phyloP scores from a whole-genome alignment of 2,888 invertebrate species.

The Drosophila kuntzei region DNA sequence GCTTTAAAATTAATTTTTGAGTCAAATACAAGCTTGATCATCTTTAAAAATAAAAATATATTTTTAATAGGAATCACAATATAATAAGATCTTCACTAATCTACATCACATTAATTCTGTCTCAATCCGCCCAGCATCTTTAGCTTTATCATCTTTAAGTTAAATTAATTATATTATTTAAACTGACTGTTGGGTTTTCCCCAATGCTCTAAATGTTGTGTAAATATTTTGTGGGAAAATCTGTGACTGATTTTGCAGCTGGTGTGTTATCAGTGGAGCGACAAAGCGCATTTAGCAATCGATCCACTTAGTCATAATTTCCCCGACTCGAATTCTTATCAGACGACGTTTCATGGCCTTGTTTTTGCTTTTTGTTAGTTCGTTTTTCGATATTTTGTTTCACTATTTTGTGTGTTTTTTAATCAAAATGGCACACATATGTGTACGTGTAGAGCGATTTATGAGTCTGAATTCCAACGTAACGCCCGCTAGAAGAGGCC shows the following conservation, averaged over 20 bases:
- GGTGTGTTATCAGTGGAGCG: slow-evolving; percentile 23
- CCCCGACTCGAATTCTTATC: slow-evolving; percentile 46
- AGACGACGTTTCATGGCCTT: slow-evolving; percentile 12
- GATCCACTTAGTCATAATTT: slow-evolving; percentile 58
- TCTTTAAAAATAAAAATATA: too few species aligned
- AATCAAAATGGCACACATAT: slow-evolving; percentile 77
- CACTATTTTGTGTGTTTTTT: slow-evolving; percentile 16
- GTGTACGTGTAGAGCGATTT: slow-evolving; percentile 39
- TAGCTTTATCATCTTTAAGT: too few species aligned
- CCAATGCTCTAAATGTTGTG: neutral
- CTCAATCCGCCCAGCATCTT: too few species aligned
- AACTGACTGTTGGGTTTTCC: neutral
- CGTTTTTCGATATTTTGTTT: slow-evolving; percentile 6
- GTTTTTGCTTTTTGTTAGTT: slow-evolving; percentile 18
- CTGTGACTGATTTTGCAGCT: slow-evolving; percentile 3
- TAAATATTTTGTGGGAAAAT: slow-evolving; percentile 4
- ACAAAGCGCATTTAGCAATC: slow-evolving; percentile 33
- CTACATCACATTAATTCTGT: too few species aligned
- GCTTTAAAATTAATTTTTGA: neutral
- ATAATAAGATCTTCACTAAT: too few species aligned
- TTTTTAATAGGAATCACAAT: too few species aligned
- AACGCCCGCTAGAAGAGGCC: slow-evolving; percentile 25
- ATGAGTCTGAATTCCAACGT: slow-evolving; percentile 41
- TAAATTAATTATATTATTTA: too few species aligned
- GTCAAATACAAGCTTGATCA: neutral